Percentiles rank a stretch among this genome's conserved stretches.
Conservation (phyloP, 2,888 invertebrate species). For the Chrysolina haemoptera region DNA sequence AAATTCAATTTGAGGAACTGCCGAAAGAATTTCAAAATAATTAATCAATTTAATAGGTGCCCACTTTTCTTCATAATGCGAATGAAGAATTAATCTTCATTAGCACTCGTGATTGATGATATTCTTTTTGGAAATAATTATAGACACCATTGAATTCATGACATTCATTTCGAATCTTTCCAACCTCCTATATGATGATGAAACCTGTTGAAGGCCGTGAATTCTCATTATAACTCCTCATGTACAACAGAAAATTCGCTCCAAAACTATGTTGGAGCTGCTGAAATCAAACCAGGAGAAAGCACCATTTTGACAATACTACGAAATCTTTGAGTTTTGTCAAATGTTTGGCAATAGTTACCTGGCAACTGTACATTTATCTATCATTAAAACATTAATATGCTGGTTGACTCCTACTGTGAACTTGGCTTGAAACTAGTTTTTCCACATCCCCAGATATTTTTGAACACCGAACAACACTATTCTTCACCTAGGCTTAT, state of each 20-base stretch:
- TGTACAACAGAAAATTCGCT: too few relatives aligned
- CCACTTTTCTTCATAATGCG: background rate
- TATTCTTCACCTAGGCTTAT: too few relatives aligned
- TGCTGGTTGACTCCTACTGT: too few relatives aligned
- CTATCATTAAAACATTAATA: too few relatives aligned
- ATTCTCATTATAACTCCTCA: background rate
- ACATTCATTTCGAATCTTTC: conserved; percentile 10
- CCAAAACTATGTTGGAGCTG: background rate
- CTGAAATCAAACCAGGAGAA: background rate
- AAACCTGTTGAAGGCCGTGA: conserved; percentile 4
- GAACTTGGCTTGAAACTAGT: too few relatives aligned
- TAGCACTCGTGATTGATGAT: conserved; percentile 1
- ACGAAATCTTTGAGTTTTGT: background rate
- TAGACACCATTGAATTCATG: conserved; percentile 2
- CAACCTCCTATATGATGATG: background rate
- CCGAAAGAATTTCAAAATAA: conserved; percentile 5
- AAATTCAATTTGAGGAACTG: background rate
- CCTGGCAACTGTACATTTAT: background rate
- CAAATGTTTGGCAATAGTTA: background rate
- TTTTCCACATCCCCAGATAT: too few relatives aligned
- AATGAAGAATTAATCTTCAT: conserved; percentile 10
- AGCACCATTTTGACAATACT: background rate
- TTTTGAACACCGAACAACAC: too few relatives aligned
- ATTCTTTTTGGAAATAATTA: conserved; percentile 4
- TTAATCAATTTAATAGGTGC: background rate